Percentiles rank a stretch among this genome's conserved stretches.
Evolutionary conservation across 1,140 invertebrate genomes (phyloP).

Genomic region (Temnothorax longispinosus): DNA sequence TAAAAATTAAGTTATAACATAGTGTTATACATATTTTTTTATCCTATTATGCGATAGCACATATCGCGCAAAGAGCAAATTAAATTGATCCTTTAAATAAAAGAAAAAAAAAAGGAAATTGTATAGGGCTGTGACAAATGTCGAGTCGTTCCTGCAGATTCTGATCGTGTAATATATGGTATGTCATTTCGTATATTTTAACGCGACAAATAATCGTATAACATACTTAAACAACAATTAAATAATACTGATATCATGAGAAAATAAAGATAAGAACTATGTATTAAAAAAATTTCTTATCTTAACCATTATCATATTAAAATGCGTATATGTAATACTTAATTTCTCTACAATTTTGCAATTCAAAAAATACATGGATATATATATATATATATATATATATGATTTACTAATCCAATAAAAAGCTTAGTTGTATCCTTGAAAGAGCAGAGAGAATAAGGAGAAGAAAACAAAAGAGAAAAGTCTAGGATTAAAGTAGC

Average conservation of each 20-base stretch:
- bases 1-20: not conserved
- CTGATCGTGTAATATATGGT: not conserved
- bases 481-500: not conserved
- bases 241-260: not conserved
- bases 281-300: not conserved
- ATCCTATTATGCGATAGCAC: not conserved
- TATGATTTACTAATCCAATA: not conserved
- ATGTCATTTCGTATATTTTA: not conserved
- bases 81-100: not conserved
- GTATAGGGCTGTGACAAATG: constrained; percentile 15
- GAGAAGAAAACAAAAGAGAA: not conserved
- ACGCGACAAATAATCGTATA: not conserved
- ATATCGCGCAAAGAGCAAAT: not conserved
- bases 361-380: not conserved
- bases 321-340: not conserved
- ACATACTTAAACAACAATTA: not conserved
- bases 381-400: not conserved
- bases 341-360: constrained; percentile 1
- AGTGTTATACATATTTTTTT: not conserved
- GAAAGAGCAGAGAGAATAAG: not conserved
- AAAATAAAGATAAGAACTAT: not conserved
- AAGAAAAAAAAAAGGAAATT: not conserved
- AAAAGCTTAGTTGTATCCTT: not conserved
- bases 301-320: not conserved
- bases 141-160: not conserved